Percentiles rank a stretch among this genome's conserved stretches.
phyloP scores from a whole-genome alignment of 2,888 invertebrate species.

The Salpingus planirostris region DNA sequence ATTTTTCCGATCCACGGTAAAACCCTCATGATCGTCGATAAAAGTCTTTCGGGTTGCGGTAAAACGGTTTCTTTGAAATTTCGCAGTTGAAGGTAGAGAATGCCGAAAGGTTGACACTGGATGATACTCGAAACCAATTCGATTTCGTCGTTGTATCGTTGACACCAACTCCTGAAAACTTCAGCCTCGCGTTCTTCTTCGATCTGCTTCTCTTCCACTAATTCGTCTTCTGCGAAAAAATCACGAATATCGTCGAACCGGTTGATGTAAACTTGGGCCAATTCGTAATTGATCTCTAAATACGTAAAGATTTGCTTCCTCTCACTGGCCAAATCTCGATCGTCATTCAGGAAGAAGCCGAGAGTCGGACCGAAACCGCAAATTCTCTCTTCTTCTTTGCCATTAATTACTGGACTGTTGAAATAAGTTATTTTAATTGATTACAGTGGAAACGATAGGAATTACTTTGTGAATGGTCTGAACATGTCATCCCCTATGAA shows the following conservation, averaged over 20 bases:
- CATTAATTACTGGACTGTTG: conserved; percentile 74
- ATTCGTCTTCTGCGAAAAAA: conserved; percentile 62
- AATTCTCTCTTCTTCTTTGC: conserved; percentile 67
- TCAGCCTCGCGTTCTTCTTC: conserved; percentile 56
- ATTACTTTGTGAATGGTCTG: conserved; percentile 62
- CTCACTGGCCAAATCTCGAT: conserved; percentile 48
- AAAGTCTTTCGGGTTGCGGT: conserved; percentile 62
- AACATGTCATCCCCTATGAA: conserved; percentile 63
- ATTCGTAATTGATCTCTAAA: conserved; percentile 53
- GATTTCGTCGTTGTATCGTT: conserved; percentile 61
- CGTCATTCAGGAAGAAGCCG: conserved; percentile 59
- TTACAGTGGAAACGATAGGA: background rate
- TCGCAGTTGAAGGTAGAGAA: conserved; percentile 59
- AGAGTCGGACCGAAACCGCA: conserved; percentile 67
- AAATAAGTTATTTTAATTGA: background rate
- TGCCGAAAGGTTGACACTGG: conserved; percentile 60
- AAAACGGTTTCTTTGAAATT: conserved; percentile 64
- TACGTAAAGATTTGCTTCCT: conserved; percentile 50
- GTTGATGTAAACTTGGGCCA: conserved; percentile 53
- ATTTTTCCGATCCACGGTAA: conserved; percentile 58
- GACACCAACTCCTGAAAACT: conserved; percentile 57
- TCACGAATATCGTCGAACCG: conserved; percentile 57
- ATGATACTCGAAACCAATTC: conserved; percentile 57
- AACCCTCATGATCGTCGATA: conserved; percentile 54
- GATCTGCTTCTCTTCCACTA: conserved; percentile 54